Evolutionary conservation across 2,797 vertebrate genomes (phyloP), one percentile per base, ranked within the genome.

Genomic region (Sebastes nivosus): DNA sequence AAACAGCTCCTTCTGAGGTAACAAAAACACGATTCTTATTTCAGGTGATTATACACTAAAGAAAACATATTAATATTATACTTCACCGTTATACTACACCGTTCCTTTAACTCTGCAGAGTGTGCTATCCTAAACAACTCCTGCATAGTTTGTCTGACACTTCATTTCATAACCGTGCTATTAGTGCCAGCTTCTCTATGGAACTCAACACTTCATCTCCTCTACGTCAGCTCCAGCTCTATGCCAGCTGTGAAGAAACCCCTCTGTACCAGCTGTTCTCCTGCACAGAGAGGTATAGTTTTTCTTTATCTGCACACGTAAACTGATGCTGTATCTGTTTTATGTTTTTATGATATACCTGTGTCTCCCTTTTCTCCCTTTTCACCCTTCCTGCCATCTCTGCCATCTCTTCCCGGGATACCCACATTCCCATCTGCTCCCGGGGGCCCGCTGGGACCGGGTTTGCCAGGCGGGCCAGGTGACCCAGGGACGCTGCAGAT

Each of bases 321-420:
- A 79, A 70, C 61, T 61, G 57, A 72, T 59, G 36, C 77, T 75
- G 58, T 74, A 42, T 87, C 68, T 75, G 54, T 59, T 77, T 58
- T 58, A 68, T 76, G 52, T 38, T 50, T 80, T 84, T 84, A 71
- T 85, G 32, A 76, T 78, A 52, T 98, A 99, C 98, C 99, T 97
- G 97, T 50, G 3, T 96, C 94, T 87, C 97, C 98, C 76, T 97
- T 99, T 88, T 97, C 97, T 75, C 98, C 99, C 91, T 96, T 98
- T 92, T 98, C 98, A 87, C 99, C 98, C 88, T 97, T 97, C 75
- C 97, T 96, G 91, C 99, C 99, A 65, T 99, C 99, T 96, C 99
- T 96, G 7, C 99, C 99, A 81, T 99, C 98, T 96, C 99, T 97
- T 94, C 99, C 99, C 5, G 97, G 97, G 82, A 99, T 96, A 72